Percentiles rank a stretch among this genome's conserved stretches.
These are phyloP conservation scores for Caenorhabditis afra DNA, from an alignment of 2,888 invertebrate genomes.

Conservation along the genomic window DNA sequence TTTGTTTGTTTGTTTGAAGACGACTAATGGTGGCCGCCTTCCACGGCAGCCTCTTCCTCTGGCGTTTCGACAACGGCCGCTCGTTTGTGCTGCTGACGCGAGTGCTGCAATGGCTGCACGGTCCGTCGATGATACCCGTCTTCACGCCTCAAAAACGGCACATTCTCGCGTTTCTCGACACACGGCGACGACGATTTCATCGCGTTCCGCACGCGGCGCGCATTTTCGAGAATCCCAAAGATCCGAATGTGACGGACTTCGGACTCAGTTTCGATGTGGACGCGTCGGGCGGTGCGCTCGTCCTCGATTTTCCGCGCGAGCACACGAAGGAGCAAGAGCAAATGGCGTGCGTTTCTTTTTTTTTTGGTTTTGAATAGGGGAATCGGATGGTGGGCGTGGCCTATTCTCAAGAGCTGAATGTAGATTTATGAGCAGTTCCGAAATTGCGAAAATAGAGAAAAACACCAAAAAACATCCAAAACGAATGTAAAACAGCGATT, in stretches of 20 bases:
- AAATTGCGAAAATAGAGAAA: too few species aligned
- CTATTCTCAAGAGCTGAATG: too few species aligned
- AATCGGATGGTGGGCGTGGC: too few species aligned
- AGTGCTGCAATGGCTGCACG: slow-evolving; percentile 31
- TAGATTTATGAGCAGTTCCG: too few species aligned
- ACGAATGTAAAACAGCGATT: too few species aligned
- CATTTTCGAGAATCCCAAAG: slow-evolving; percentile 23
- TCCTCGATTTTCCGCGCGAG: slow-evolving; percentile 40
- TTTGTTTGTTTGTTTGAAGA: slow-evolving; percentile 1
- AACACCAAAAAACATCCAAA: too few species aligned
- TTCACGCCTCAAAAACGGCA: slow-evolving; percentile 41
- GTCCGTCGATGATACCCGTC: slow-evolving; percentile 45
- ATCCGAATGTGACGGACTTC: slow-evolving; percentile 50
- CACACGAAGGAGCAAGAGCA: neutral
- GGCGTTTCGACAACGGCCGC: slow-evolving; percentile 39
- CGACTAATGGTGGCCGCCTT: slow-evolving; percentile 44
- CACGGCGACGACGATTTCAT: slow-evolving; percentile 18
- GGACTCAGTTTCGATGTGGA: slow-evolving; percentile 44
- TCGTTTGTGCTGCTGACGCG: slow-evolving; percentile 25
- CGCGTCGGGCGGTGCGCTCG: slow-evolving; percentile 33
- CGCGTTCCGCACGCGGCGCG: slow-evolving; percentile 15
- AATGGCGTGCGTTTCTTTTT: slow-evolving; percentile 18
- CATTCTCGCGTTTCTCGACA: slow-evolving; percentile 27
- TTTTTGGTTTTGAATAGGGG: slow-evolving; percentile 1
- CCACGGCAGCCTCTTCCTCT: slow-evolving; percentile 36